These are phyloP conservation scores for Parascotia fuliginaria DNA, from an alignment of 2,888 invertebrate genomes.

Conservation along the genomic window DNA sequence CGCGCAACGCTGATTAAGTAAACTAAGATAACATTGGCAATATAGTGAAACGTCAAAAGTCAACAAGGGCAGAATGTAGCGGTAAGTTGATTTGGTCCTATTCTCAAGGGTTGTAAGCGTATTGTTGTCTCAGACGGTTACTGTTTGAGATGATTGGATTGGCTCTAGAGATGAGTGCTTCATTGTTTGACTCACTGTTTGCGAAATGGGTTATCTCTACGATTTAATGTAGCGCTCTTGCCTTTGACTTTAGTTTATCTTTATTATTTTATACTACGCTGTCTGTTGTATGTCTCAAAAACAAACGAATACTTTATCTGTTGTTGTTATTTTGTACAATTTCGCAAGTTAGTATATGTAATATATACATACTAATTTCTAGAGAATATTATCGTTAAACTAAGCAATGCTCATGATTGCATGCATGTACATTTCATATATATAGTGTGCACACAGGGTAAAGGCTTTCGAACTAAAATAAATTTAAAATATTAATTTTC, in stretches of 20 bases:
- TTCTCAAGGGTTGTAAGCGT: conserved; percentile 77
- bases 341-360: too few species aligned
- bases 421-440: too few species aligned
- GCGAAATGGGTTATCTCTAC: conserved; percentile 45
- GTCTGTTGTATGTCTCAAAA: too few species aligned
- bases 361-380: too few species aligned
- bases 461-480: too few species aligned
- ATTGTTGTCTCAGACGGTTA: conserved; percentile 78
- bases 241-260: conserved; percentile 16
- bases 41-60: conserved; percentile 81
- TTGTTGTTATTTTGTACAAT: too few species aligned
- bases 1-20: conserved; percentile 82
- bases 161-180: conserved; percentile 69
- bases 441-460: too few species aligned
- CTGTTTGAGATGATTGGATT: conserved; percentile 84
- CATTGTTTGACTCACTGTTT: conserved; percentile 69
- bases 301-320: too few species aligned
- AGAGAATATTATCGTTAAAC: too few species aligned
- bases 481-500: too few species aligned
- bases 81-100: conserved; percentile 81
- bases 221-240: conserved; percentile 31
- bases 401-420: too few species aligned
- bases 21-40: conserved; percentile 83
- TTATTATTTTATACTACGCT: not conserved
- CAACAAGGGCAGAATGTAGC: conserved; percentile 81